phyloP scores from a whole-genome alignment of 2,888 invertebrate genomes.

The Zygaena filipendulae region DNA sequence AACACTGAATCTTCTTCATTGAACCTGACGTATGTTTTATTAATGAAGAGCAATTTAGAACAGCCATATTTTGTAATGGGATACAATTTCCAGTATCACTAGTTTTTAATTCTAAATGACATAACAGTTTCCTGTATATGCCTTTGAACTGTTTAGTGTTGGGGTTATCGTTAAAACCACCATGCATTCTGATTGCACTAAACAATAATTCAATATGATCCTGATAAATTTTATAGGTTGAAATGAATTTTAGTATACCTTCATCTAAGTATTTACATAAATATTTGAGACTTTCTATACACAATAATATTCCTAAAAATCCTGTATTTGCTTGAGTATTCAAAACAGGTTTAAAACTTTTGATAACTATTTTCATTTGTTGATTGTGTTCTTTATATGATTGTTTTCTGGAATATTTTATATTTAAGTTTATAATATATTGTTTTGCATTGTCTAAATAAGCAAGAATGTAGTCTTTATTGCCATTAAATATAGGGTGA shows the following conservation, averaged over 20 bases:
- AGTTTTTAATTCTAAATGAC: slow-evolving; percentile 13
- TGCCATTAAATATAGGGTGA: too few species aligned
- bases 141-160: slow-evolving; percentile 14
- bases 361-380: too few species aligned
- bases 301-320: slow-evolving; percentile 2
- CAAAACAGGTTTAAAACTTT: background rate
- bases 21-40: too few species aligned
- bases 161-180: slow-evolving; percentile 18
- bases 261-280: slow-evolving; percentile 3
- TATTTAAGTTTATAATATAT: too few species aligned
- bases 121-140: slow-evolving; percentile 12
- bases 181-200: slow-evolving; percentile 13
- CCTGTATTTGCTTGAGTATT: background rate
- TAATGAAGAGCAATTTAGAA: slow-evolving; percentile 10
- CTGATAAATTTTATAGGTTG: slow-evolving; percentile 10
- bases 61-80: slow-evolving; percentile 12
- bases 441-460: too few species aligned
- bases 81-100: slow-evolving; percentile 13
- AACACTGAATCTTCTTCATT: too few species aligned
- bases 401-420: too few species aligned
- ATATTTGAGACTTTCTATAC: slow-evolving; percentile 5
- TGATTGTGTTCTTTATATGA: too few species aligned
- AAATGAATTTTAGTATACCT: slow-evolving; percentile 2
- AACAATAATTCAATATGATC: slow-evolving; percentile 16
- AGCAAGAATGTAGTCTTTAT: too few species aligned